Base-by-base conservation (phyloP, 2,113 vertebrate genomes). In the Echinops telfairi region DNA sequence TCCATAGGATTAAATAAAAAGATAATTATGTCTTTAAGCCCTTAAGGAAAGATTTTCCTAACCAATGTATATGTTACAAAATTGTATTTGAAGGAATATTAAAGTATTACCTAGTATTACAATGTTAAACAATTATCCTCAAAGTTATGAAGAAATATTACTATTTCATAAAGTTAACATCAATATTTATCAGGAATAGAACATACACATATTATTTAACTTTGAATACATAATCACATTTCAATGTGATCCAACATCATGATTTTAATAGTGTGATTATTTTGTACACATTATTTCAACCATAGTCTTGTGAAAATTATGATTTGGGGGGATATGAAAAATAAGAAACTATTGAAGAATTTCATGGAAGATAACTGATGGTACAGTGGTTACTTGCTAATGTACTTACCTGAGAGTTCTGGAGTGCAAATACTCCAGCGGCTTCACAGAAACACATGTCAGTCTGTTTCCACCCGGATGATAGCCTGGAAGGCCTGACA, bases 321-420 rank as follows among this genome's bases (percentile, higher is more conserved):
- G 25, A 64, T 64, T 81, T 92, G 38, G 75, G 31, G 3, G n/a
- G 27, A 38, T n/a, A 57, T 6, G 71, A 29, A 4, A 91, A 92
- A 62, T 81, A 81, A 38, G 83, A 93, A 31, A 83, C 95, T 68
- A n/a, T 57, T 75, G 11, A 88, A 31, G 40, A 90, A 88, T 14
- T 84, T 82, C 77, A 92, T 88, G 19, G 20, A 29, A 40, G 40
- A 40, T 40, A 40, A 40, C 40, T 40, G 40, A 40, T 40, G 40
- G 40, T 40, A 40, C 40, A 40, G 40, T 40, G 40, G 40, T 40
- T 40, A 40, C 40, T 4, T 40, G 40, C 40, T 40, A 40, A 40
- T 40, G 40, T 40, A 40, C 7, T 70, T n/a, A 70, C 31, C 29
- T n/a, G 16, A n/a, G n/a, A 17, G 31, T 29, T 36, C 4, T 9